Conservation (phyloP, 2,888 invertebrate species). For the Andrena trimmerana region DNA sequence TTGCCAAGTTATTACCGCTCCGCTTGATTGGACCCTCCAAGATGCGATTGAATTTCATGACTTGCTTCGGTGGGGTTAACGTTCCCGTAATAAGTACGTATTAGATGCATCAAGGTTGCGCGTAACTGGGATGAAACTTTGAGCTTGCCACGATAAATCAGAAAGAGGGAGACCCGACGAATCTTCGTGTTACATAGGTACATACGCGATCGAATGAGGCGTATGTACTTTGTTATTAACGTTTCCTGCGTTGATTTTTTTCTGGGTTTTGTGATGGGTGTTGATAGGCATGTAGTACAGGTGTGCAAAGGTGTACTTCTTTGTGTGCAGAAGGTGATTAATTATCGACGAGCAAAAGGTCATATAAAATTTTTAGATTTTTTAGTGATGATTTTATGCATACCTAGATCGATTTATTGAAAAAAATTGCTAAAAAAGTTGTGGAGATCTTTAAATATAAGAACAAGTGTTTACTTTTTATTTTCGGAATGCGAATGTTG, state of each 20-base stretch:
- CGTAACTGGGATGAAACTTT: not conserved
- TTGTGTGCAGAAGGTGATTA: too few species aligned
- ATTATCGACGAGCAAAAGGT: too few species aligned
- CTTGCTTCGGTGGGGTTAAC: conserved; percentile 27
- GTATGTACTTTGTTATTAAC: too few species aligned
- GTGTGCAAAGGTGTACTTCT: too few species aligned
- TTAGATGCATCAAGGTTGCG: not conserved
- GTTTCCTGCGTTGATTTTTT: not conserved
- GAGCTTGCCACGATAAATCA: conserved; percentile 6
- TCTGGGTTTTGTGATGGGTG: not conserved
- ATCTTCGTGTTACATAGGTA: not conserved
- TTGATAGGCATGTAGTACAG: not conserved
- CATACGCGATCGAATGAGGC: not conserved
- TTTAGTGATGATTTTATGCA: too few species aligned
- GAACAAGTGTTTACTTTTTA: too few species aligned
- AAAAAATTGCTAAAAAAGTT: too few species aligned
- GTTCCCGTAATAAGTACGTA: conserved; percentile 27
- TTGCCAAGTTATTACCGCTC: conserved; percentile 60
- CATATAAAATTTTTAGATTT: too few species aligned
- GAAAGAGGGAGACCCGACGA: not conserved
- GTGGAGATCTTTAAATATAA: too few species aligned
- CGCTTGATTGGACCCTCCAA: conserved; percentile 53
- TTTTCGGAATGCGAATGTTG: too few species aligned
- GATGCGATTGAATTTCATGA: conserved; percentile 54
- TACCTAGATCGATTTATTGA: too few species aligned